These are phyloP conservation scores for Apantesis nais DNA, from an alignment of 2,888 invertebrate species.

Conservation along the genomic window DNA sequence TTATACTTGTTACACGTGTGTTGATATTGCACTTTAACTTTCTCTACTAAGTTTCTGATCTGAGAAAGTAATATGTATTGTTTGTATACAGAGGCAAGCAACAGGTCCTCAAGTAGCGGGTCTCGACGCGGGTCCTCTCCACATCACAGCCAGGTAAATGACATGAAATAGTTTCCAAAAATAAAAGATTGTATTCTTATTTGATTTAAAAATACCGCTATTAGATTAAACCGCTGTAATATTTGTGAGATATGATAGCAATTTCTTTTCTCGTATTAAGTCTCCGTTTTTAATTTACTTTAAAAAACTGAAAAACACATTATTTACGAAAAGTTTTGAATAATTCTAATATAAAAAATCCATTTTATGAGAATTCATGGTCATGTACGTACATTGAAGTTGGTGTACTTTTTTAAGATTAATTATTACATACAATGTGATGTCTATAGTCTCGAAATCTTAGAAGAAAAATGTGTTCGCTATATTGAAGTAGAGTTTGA, in stretches of 20 bases:
- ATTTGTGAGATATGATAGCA: too few species aligned
- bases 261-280: neutral
- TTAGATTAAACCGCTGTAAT: too few species aligned
- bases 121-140: conserved; percentile 76
- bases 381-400: too few species aligned
- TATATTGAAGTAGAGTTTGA: too few species aligned
- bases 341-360: too few species aligned
- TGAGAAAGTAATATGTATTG: conserved; percentile 13
- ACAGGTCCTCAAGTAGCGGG: conserved; percentile 79
- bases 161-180: neutral
- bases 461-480: too few species aligned
- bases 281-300: neutral
- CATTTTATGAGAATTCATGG: too few species aligned
- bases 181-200: neutral
- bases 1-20: too few species aligned
- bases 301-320: neutral
- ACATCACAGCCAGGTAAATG: conserved; percentile 60
- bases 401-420: too few species aligned
- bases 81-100: conserved; percentile 71
- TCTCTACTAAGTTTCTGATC: neutral
- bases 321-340: too few species aligned
- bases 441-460: too few species aligned
- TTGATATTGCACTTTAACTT: neutral
- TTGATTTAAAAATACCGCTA: neutral
- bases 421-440: too few species aligned